Evolutionary conservation across 2,113 vertebrate genomes (phyloP), one percentile per base, ranked within the genome.

Genomic region (Cheirogaleus medius): DNA sequence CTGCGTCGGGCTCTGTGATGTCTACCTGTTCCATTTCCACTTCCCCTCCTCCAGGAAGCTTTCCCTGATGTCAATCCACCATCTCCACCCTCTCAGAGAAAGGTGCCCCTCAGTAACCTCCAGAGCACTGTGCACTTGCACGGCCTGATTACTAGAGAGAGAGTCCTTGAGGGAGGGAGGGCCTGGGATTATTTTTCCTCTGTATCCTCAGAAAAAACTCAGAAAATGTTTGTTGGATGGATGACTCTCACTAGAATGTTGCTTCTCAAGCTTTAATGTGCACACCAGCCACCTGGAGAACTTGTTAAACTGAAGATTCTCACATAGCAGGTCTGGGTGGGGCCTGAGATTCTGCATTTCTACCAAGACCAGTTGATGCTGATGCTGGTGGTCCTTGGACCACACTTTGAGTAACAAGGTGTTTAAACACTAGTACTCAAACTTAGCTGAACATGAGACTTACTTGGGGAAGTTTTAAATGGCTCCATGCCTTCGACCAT

Each of bases 221-320:
- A 6, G 29, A 52, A 12, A 73, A 27, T 84, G 27, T 52, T 76
- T 58, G 11, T 29, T 42, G 37, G 44, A 29, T 42, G 47, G 49
- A 20, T 37, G 47, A 76, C 52, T 56, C 21, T 56, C 69, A 29
- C 54, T 29, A 44, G 66, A 77, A 32, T 13, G 0, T n/a, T 37
- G 23, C 39, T 49, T 71, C 56, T 78, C n/a, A 5, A n/a, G 44
- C 3, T n/a, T 71, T 27, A 34, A 14, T 23, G 20, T 32, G n/a
- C 6, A 25, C 0, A 0, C 47, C 21, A 47, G 0, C 2, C 23
- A 52, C 47, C 27, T 44, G 8, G 20, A 80, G 44, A 52, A 64
- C 42, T 49, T 15, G 4, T 47, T 15, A n/a, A 80, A 49, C 18
- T 13, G 44, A 73, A 91, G 63, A 20, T 49, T 42, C n/a, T 86